Evolutionary conservation across 2,113 vertebrate genomes (phyloP), one percentile per base, ranked within the genome.

Genomic region (Podilymbus podiceps): DNA sequence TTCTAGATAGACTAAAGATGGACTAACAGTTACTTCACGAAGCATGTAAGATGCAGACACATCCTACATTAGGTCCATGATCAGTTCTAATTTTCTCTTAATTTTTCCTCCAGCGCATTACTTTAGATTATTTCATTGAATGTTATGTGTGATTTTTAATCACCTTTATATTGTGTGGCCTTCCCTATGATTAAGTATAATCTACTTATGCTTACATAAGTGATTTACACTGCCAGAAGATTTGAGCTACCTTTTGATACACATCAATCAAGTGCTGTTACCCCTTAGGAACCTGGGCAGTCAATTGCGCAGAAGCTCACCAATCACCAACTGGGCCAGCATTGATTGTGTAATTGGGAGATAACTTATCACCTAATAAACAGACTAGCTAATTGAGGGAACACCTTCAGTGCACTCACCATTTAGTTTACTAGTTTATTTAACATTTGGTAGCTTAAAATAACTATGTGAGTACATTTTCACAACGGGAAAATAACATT

Each of bases 11-110:
- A 50, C 12, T 53, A 74, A 69, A 91, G 31, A 69, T 24, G 6
- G 31, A 9, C 24, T 82, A n/a, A 35, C 14, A 50, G 31, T 55
- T 77, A 60, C 7, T 27, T 3, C 11, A 58, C 40, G 30, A 64
- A 73, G 3, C 38, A 49, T 35, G 6, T 59, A 81, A 77, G 4
- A 17, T 31, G 3, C 0, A 0, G 50, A 42, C 19, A 58, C 18
- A 82, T 1, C 17, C 28, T 56, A 25, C 19, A 35, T 67, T 50
- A 67, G 8, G 21, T 78, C 3, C 8, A 46, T 56, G 33, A 88
- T 3, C 38, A 72, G 18, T 46, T 38, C 67, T 33, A 1, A 27
- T 87, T 87, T 84, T 30, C 12, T 56, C 13, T n/a, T 31, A 23
- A 6, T 72, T 72, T 79, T 95, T 79, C 50, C 15, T 49, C 18